A percentile compares a stretch with the other conserved stretches of the same genome.
Evolutionary conservation across 2,888 invertebrate genomes (phyloP).

Genomic region (Galerucella pusilla): DNA sequence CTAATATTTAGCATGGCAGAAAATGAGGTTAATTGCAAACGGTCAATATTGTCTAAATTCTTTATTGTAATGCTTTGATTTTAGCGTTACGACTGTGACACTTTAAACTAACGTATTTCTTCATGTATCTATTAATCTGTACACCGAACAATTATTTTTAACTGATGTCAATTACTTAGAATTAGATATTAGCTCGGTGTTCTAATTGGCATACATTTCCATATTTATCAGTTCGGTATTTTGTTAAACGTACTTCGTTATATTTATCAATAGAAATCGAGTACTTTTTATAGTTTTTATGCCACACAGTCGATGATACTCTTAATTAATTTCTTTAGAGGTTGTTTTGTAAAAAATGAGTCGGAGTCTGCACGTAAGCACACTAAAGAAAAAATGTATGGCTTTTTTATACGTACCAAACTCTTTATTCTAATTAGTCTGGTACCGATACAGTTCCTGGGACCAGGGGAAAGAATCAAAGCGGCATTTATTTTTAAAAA

Average conservation of each 20-base stretch:
- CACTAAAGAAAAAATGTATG: too few species aligned
- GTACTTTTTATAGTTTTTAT: neutral
- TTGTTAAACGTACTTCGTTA: neutral
- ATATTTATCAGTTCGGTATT: conserved; percentile 17
- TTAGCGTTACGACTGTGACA: neutral
- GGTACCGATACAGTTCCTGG: too few species aligned
- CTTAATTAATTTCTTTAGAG: too few species aligned
- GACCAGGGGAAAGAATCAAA: too few species aligned
- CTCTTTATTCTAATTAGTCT: too few species aligned
- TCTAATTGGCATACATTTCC: conserved; percentile 27
- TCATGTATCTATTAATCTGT: neutral
- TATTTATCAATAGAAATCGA: conserved; percentile 5
- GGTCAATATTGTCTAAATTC: conserved; percentile 14
- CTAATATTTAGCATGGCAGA: conserved; percentile 7
- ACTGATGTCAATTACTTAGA: conserved; percentile 20
- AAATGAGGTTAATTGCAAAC: conserved; percentile 17
- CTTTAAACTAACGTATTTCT: neutral
- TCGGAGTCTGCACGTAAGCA: too few species aligned
- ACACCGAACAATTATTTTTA: conserved; percentile 17
- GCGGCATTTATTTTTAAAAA: too few species aligned
- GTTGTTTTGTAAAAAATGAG: too few species aligned
- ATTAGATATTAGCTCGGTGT: conserved; percentile 11
- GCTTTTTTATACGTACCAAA: too few species aligned
- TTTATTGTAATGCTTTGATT: neutral
- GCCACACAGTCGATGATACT: too few species aligned